These are phyloP conservation scores for Helarctos malayanus DNA, from an alignment of 2,797 vertebrate species.

Conservation along the genomic window DNA sequence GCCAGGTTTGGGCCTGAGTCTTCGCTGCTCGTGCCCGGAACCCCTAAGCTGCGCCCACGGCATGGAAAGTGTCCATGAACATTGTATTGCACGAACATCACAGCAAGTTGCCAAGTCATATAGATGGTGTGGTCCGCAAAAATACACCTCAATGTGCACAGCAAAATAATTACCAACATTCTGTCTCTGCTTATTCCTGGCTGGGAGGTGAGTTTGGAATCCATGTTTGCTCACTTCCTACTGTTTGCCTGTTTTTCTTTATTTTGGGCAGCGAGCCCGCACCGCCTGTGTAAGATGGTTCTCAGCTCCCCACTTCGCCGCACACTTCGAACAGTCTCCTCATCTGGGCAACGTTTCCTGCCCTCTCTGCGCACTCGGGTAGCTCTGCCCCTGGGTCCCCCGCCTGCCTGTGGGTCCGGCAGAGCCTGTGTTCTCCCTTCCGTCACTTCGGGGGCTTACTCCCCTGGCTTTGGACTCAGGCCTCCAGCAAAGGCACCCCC, in stretches of 20 bases:
- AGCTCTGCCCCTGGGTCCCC: not conserved
- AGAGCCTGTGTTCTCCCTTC: not conserved
- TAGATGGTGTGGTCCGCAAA: not conserved
- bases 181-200: not conserved
- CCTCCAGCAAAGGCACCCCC: not conserved
- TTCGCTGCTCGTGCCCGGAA: not conserved
- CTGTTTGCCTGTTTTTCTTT: not conserved
- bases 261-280: not conserved
- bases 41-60: accelerated
- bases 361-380: not conserved
- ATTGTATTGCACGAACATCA: not conserved
- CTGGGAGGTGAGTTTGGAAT: not conserved
- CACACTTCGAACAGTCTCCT: not conserved
- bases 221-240: not conserved
- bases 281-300: not conserved
- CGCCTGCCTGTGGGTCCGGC: not conserved
- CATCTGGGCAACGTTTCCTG: not conserved
- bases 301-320: not conserved
- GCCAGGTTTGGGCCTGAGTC: not conserved
- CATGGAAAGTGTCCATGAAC: not conserved
- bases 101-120: not conserved
- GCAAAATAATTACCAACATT: no score
- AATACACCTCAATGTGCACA: not conserved
- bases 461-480: not conserved
- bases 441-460: not conserved